Base-by-base conservation (phyloP, 1,140 invertebrate genomes). In the Platyura marginata region DNA sequence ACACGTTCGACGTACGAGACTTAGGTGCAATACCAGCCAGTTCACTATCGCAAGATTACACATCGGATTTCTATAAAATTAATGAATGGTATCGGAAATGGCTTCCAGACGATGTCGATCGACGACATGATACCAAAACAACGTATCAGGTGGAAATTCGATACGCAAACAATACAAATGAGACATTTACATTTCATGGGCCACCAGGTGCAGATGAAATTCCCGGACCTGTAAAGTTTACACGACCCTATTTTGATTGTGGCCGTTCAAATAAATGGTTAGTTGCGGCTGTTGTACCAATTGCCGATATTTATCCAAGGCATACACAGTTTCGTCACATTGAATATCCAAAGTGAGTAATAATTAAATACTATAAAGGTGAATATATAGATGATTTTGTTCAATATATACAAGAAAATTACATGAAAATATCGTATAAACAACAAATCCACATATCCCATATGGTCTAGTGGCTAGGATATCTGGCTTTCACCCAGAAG, bases 241-340 rank as follows among this genome's bases (percentile, higher is more conserved):
- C 86, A 1, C 65, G 79, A 45, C 93, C 93, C 0, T 98, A 98
- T 63, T 98, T 93, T 65, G 93, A 98, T 66, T 98, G 93, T 63
- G 85, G 83, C 10, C 68, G 90, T 48, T 84, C 91, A 1, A 94
- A 97, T 65, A 86, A 91, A 60, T 98, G 94, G 94, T 65, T 96
- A 10, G 81, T 96, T 2, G 84, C 78, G 41, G 93, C 91, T 22
- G 81, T 92, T 6, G 81, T 89, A 42, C 93, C 93, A 2, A 83
- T 98, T 40, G 87, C 87, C 38, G 94, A 97, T 62, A 90, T 94
- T 43, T 94, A 88, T 66, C 91, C 92, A 5, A 66, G 93, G 34
- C 93, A 98, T 58, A 93, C 90, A 9, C 77, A 83, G 48, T 98
- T 87, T 60, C 73, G 89, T 51, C 93, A 97, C 62, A 79, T 97